These are phyloP conservation scores for Dasyornis broadbenti DNA, from an alignment of 2,113 vertebrate species.

Conservation along the genomic window DNA sequence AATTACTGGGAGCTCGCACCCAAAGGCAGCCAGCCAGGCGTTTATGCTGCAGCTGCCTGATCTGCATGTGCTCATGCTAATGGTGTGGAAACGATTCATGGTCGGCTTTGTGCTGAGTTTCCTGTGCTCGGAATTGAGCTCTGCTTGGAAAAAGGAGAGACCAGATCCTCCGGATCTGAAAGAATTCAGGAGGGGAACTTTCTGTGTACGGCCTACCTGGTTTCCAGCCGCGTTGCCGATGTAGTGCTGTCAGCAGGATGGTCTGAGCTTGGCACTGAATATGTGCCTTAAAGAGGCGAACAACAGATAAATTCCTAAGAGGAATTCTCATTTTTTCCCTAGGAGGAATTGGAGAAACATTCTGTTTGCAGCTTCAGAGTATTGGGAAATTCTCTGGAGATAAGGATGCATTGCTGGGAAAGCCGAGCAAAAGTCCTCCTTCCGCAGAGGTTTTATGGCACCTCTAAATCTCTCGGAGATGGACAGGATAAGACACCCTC, in stretches of 20 bases:
- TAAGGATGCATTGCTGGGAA: neutral
- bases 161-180: neutral
- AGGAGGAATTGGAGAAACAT: neutral
- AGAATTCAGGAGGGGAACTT: neutral
- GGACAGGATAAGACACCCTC: neutral
- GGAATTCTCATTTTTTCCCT: neutral
- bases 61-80: neutral
- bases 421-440: neutral
- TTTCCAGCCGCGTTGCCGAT: fast-evolving
- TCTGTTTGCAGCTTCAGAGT: neutral
- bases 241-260: fast-evolving
- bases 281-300: fast-evolving
- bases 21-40: neutral
- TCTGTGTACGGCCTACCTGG: neutral
- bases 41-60: conserved; percentile 9
- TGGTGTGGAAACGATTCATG: neutral
- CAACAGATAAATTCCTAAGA: neutral
- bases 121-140: neutral
- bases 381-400: neutral
- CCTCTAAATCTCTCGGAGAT: neutral
- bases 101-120: neutral
- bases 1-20: neutral
- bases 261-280: neutral
- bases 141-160: neutral
- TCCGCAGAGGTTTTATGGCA: neutral